These are phyloP conservation scores for Apantesis nais DNA, from an alignment of 2,888 invertebrate species.

Conservation along the genomic window DNA sequence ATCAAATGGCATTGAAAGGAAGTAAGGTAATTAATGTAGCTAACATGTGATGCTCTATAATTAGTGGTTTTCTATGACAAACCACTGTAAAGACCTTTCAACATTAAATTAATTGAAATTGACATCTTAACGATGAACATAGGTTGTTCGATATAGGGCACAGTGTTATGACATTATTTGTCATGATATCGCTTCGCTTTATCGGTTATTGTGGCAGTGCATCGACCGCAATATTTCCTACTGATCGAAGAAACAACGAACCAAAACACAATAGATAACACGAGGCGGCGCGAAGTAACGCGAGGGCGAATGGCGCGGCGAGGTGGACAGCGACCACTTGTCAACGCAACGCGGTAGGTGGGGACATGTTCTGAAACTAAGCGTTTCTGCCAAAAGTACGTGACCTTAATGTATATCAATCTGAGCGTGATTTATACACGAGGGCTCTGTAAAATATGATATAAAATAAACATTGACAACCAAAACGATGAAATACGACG, in stretches of 20 bases:
- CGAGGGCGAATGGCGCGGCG: conserved; percentile 25
- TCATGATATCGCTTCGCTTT: conserved; percentile 10
- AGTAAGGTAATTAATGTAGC: background rate
- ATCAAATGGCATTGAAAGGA: background rate
- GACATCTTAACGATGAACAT: background rate
- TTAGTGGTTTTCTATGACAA: background rate
- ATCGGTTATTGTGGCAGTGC: conserved; percentile 41
- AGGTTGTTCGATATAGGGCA: background rate
- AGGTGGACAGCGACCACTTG: conserved; percentile 60
- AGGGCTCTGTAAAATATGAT: conserved; percentile 85
- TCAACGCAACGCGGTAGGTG: conserved; percentile 60
- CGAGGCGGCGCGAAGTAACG: conserved; percentile 35
- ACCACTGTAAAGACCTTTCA: background rate
- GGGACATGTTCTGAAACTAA: conserved; percentile 65
- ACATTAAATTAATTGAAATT: background rate
- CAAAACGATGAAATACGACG: conserved; percentile 85
- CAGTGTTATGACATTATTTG: background rate
- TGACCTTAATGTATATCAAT: conserved; percentile 86
- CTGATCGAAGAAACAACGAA: conserved; percentile 34
- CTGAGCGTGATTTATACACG: conserved; percentile 80
- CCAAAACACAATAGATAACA: conserved; percentile 39
- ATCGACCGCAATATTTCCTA: conserved; percentile 41
- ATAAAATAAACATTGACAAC: conserved; percentile 86
- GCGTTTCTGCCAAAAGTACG: conserved; percentile 80
- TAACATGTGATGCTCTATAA: background rate